Conservation (phyloP, 1,140 invertebrate species). For the Leucophenga varia region DNA sequence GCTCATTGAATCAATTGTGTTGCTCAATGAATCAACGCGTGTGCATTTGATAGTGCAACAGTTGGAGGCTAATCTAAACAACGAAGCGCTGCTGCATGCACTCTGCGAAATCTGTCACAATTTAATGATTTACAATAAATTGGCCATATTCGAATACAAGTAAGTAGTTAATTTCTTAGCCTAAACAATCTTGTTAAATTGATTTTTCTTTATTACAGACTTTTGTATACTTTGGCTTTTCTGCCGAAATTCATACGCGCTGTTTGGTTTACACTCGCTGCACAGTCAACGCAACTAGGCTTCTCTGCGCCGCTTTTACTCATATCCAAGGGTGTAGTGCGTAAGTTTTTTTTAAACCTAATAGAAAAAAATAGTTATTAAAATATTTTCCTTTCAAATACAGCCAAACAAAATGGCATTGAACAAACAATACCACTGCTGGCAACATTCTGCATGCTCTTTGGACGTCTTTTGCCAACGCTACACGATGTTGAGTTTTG, state of each 20-base stretch:
- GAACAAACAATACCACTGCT: constrained; percentile 75
- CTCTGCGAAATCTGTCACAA: constrained; percentile 78
- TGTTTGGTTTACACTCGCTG: constrained; percentile 70
- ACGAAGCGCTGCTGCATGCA: constrained; percentile 61
- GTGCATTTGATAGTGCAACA: constrained; percentile 65
- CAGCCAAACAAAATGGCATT: constrained; percentile 66
- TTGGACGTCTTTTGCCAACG: constrained; percentile 79
- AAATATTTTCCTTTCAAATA: constrained; percentile 9
- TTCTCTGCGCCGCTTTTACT: constrained; percentile 48
- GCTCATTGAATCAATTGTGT: constrained; percentile 60
- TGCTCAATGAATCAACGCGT: constrained; percentile 68
- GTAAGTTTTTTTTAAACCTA: constrained; percentile 29
- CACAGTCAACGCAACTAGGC: constrained; percentile 56
- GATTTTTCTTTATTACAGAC: constrained; percentile 60
- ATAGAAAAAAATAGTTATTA: too few species aligned
- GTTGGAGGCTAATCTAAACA: constrained; percentile 63
- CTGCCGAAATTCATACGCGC: constrained; percentile 78
- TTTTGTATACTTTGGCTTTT: constrained; percentile 84
- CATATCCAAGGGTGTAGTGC: constrained; percentile 55
- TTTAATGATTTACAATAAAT: constrained; percentile 72
- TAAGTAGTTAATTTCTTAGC: constrained; percentile 24
- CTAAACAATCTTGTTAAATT: constrained; percentile 4
- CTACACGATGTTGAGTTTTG: constrained; percentile 88
- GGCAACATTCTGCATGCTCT: constrained; percentile 83
- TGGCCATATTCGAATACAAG: constrained; percentile 76